Evolutionary conservation across 2,797 vertebrate species (phyloP), one percentile per base, ranked within the genome.

Genomic region (Molossus molossus): DNA sequence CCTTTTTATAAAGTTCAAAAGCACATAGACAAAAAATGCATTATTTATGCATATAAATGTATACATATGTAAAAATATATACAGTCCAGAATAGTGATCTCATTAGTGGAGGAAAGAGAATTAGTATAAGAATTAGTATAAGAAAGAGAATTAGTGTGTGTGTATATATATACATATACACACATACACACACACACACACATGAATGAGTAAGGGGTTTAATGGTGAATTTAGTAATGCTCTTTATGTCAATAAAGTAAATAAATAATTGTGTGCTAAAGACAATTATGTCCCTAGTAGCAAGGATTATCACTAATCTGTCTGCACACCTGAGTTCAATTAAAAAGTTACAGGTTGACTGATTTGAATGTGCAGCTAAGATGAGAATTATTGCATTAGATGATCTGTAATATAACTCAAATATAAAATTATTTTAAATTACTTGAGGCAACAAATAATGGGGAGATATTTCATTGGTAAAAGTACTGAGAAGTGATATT

Each of bases 221-320:
- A 87, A 67, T 67, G 67, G 58, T 65, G 15, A 90, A 4, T 67
- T 80, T 53, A 53, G 13, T 48, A 48, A 69, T 37, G 33, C 5
- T 53, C 40, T 37, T 80, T 69, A 50, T 37, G 57, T 48, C 45
- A 79, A 76, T 18, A 50, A 64, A 72, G 18, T 65, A 60, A 45
- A 55, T 20, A 14, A 21, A 73, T 80, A 72, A 58, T 58, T 20
- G 23, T 53, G 33, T 10, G 6, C 13, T 45, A 73, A 85, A 58
- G n/a, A 76, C 50, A 58, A 62, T 37, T 5, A 27, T 33, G 4
- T 50, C 1, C 27, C 2, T 14, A 72, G 29, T 29, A 79, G 17
- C 64, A 84, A 79, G 48, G 48, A 72, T 82, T 65, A 96, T 40
- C 20, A 55, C 14, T 75, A 94, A 94, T 85, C 20, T 15, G 1